Evolutionary conservation across 2,113 vertebrate species (phyloP).

Genomic region (Naja naja): DNA sequence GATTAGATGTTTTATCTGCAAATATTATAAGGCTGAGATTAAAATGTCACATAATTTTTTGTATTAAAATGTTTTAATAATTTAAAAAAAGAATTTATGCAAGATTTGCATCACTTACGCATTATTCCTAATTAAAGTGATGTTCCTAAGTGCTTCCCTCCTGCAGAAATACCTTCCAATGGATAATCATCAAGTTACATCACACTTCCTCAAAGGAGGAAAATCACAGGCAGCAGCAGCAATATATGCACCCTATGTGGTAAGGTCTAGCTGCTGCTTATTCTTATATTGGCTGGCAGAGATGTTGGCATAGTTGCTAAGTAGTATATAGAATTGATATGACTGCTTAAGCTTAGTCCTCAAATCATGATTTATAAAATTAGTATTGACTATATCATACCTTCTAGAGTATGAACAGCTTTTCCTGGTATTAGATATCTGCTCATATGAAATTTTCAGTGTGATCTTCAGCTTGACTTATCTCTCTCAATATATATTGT

Average conservation of each 20-base stretch:
- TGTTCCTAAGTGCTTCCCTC: constrained; percentile 59
- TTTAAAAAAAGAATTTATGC: neutral
- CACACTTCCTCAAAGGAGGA: constrained; percentile 70
- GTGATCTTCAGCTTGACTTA: neutral
- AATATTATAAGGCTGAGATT: neutral
- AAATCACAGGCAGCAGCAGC: constrained; percentile 48
- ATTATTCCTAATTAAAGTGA: constrained; percentile 42
- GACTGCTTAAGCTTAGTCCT: neutral
- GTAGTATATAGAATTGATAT: constrained; percentile 43
- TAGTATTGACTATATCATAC: neutral
- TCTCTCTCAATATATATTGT: constrained; percentile 33
- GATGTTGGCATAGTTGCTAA: constrained; percentile 39
- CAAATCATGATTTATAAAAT: neutral
- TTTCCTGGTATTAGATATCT: neutral
- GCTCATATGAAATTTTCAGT: neutral
- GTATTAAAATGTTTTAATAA: neutral
- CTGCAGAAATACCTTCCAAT: constrained; percentile 58
- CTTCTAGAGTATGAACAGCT: neutral
- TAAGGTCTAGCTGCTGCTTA: constrained; percentile 60
- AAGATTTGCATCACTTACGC: neutral
- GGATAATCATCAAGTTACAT: constrained; percentile 58
- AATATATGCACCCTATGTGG: constrained; percentile 43
- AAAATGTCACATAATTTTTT: neutral
- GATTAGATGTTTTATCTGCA: neutral
- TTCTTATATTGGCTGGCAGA: constrained; percentile 30